These are phyloP conservation scores for Hirudinaria manillensis DNA, from an alignment of 2,888 invertebrate genomes.

Conservation along the genomic window DNA sequence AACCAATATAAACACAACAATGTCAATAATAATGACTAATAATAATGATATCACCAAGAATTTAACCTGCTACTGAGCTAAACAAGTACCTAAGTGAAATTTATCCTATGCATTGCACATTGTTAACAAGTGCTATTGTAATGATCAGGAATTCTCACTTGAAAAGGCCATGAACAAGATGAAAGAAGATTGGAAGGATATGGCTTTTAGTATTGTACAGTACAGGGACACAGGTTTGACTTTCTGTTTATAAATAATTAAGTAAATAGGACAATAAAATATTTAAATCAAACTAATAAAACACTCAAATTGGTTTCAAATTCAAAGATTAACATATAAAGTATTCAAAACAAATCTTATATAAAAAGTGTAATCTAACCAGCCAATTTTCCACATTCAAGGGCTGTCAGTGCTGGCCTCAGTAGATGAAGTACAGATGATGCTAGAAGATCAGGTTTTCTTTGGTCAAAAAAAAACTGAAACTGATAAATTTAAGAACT, in stretches of 20 bases:
- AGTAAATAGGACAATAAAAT: not conserved
- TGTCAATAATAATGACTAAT: no score
- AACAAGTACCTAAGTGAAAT: not conserved
- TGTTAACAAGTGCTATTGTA: not conserved
- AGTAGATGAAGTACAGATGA: constrained; percentile 55
- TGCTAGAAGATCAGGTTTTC: constrained; percentile 52
- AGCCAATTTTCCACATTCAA: not conserved
- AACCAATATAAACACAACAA: no score
- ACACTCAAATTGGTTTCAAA: not conserved
- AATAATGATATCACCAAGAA: no score
- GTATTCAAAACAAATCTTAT: no score
- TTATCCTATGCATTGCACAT: not conserved
- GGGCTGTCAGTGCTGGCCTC: constrained; percentile 53
- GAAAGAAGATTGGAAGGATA: constrained; percentile 54
- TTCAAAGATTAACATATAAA: no score
- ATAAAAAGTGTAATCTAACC: no score
- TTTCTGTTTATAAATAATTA: not conserved
- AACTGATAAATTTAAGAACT: not conserved
- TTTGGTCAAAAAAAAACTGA: no score
- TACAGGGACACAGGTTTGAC: constrained; percentile 51
- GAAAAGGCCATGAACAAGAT: constrained; percentile 55
- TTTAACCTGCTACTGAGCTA: no score
- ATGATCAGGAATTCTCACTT: constrained; percentile 50
- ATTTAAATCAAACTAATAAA: not conserved
- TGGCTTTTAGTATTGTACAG: constrained; percentile 49